A percentile compares a stretch with the other conserved stretches of the same genome.
Conservation (phyloP, 2,888 invertebrate species). For the Platerodrilus igneus region DNA sequence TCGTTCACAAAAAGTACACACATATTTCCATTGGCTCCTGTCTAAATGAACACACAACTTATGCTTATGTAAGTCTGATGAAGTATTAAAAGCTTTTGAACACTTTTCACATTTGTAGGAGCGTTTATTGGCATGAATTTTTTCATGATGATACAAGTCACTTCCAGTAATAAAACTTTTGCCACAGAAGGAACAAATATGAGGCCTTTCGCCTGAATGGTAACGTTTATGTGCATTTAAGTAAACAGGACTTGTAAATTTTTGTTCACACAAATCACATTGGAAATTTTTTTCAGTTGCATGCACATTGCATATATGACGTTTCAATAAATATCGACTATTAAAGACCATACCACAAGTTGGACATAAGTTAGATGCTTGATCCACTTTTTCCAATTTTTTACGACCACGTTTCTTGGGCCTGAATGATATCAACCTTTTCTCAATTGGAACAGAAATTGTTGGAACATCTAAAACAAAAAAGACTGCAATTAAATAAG, state of each 20-base stretch:
- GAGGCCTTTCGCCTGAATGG: conserved; percentile 35
- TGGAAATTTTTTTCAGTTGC: conserved; percentile 39
- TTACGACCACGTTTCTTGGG: conserved; percentile 22
- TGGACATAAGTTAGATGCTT: conserved; percentile 25
- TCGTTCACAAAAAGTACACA: conserved; percentile 36
- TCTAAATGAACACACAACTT: conserved; percentile 42
- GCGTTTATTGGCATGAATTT: conserved; percentile 41
- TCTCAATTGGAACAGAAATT: no score
- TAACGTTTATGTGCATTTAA: conserved; percentile 40
- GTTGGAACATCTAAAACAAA: no score
- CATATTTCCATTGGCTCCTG: conserved; percentile 39
- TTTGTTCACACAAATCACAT: conserved; percentile 39
- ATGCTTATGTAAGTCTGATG: conserved; percentile 42
- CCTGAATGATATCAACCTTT: no score
- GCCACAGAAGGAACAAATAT: conserved; percentile 42
- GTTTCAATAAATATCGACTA: conserved; percentile 37
- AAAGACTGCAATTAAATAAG: no score
- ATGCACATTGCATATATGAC: conserved; percentile 40
- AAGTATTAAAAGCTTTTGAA: conserved; percentile 43
- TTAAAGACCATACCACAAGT: conserved; percentile 35
- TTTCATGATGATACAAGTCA: conserved; percentile 43
- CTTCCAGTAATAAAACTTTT: conserved; percentile 47
- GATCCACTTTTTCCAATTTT: conserved; percentile 20
- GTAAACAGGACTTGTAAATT: conserved; percentile 40
- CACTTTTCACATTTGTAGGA: conserved; percentile 40